Conservation (phyloP, 2,113 vertebrate species). For the Leptocoma aspasia region DNA sequence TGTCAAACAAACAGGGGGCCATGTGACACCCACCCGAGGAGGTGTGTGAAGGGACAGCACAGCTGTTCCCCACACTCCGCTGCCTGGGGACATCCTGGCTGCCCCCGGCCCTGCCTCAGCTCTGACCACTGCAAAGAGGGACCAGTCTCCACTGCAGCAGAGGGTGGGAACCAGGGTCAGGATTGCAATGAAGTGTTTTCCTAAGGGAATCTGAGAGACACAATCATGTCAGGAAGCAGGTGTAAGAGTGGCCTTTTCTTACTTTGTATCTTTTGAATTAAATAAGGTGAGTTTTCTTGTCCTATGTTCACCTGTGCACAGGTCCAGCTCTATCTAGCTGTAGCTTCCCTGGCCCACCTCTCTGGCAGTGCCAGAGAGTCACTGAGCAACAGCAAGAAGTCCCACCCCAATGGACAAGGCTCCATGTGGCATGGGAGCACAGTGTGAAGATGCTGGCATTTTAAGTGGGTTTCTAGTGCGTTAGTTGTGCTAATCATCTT, state of each 20-base stretch:
- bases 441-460: background rate
- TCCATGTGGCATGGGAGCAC: background rate
- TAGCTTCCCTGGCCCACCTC: background rate
- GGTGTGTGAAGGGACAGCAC: background rate
- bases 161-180: background rate
- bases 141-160: background rate
- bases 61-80: fast-evolving
- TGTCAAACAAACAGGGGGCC: background rate
- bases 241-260: background rate
- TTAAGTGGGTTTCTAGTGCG: background rate
- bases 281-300: background rate
- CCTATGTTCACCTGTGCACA: background rate
- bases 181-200: background rate
- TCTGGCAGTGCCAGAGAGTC: no score
- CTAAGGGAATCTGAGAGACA: background rate
- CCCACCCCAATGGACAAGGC: background rate
- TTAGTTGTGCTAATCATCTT: background rate
- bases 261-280: background rate
- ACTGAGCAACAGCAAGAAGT: background rate
- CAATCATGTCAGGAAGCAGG: background rate
- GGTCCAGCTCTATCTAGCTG: background rate
- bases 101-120: background rate
- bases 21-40: background rate
- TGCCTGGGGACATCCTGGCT: background rate
- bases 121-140: background rate